Base-by-base conservation (phyloP, 2,888 invertebrate species). In the Sipunculus nudus region DNA sequence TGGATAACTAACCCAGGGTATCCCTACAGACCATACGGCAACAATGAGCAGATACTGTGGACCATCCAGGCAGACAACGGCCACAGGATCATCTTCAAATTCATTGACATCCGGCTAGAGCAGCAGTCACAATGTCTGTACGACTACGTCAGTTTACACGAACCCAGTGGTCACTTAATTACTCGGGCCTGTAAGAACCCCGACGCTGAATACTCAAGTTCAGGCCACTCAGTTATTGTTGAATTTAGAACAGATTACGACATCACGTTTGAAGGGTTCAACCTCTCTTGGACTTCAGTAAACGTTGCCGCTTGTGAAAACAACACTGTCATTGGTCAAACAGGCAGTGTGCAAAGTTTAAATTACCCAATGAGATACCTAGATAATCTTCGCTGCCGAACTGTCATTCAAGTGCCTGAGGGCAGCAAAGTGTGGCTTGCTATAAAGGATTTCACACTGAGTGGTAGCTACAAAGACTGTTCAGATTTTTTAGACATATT, bases 361-460 rank as follows among this genome's bases (percentile, higher is more conserved):
- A 89, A 82, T 75, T 89, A 89, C 77, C 92, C 92, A 0, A 87
- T 87, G 28, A 85, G 87, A 66, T 92, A 92, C 80, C 89, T 90
- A 76, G 89, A 90, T 76, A 88, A 90, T 73, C 80, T 91, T 70
- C 89, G 91, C 83, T 90, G 90, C 80, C 89, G 88, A 84, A 88
- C 89, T 41, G 87, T 86, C 65, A 87, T 92, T 41, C 78, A 85
- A n/a, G 90, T 89, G 3, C 89, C 91, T 0, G 86, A 87, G 13
- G 86, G 87, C 68, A 88, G 89, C 0, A 85, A 91, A 52, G 86
- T 92, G 3, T 88, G 92, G 3, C 86, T 92, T 56, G 88, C 89
- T 72, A 90, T 91, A 78, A 86, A 87, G 47, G 35, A n/a, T 29
- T 26, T 25, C 21, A 6, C 16, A 21, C 28, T 50, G 5, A 28